phyloP scores from a whole-genome alignment of 2,888 invertebrate species.

The Drepanosiphum platanoidis region DNA sequence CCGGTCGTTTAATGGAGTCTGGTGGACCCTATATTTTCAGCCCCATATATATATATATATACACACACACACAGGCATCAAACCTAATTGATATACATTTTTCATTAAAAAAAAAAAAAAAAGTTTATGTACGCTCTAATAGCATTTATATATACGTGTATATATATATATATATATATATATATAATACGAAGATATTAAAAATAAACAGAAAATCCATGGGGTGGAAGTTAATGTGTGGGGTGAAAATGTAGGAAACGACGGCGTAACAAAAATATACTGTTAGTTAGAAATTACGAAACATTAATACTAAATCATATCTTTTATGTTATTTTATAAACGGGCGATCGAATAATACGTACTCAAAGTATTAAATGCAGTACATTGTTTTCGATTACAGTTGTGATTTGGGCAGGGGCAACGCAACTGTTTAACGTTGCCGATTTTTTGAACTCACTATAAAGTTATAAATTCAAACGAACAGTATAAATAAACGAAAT shows the following conservation, averaged over 20 bases:
- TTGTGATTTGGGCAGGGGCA: no score
- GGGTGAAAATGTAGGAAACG: constrained; percentile 11
- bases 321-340: background rate
- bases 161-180: no score
- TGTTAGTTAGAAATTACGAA: constrained; percentile 7
- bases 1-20: constrained; percentile 53
- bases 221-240: constrained; percentile 10
- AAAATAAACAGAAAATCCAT: constrained; percentile 34
- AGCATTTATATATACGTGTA: background rate
- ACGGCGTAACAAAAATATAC: background rate
- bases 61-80: background rate
- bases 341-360: background rate
- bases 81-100: constrained; percentile 57
- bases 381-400: no score
- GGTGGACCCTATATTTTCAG: constrained; percentile 42
- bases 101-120: constrained; percentile 51
- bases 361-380: background rate
- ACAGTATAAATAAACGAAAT: background rate
- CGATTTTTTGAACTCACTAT: background rate
- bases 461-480: background rate
- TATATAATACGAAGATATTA: constrained; percentile 19
- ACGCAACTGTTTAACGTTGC: background rate
- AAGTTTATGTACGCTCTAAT: constrained; percentile 41
- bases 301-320: background rate
- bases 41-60: background rate